Evolutionary conservation across 1,140 invertebrate species (phyloP).

Genomic region (Brachionus rubens): DNA sequence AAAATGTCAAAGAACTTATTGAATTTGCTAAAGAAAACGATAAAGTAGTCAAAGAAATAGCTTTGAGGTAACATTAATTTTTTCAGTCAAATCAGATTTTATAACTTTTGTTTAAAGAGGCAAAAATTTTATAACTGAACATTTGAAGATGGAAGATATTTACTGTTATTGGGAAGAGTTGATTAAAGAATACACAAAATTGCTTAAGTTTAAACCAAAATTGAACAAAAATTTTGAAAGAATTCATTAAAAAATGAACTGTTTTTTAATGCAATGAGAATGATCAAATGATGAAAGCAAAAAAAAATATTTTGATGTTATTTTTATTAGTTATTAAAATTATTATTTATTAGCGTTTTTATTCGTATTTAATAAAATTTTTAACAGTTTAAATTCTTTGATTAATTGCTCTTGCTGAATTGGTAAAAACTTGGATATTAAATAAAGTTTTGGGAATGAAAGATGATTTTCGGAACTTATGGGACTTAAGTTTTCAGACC

Average conservation of each 20-base stretch:
- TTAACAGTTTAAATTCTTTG: no score
- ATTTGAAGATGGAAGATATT: slow-evolving; percentile 78
- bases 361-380: no score
- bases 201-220: slow-evolving; percentile 66
- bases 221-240: slow-evolving; percentile 46
- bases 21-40: slow-evolving; percentile 76
- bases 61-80: slow-evolving; percentile 62
- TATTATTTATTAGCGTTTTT: no score
- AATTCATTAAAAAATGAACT: not conserved
- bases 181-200: slow-evolving; percentile 72
- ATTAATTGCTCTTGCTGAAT: no score
- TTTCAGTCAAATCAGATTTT: not conserved
- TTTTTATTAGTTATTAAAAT: no score
- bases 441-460: no score
- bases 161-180: slow-evolving; percentile 82
- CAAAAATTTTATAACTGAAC: slow-evolving; percentile 75
- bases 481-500: no score
- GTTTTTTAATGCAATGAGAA: no score
- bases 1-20: slow-evolving; percentile 66
- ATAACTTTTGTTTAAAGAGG: slow-evolving; percentile 61
- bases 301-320: no score
- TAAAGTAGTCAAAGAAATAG: slow-evolving; percentile 72
- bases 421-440: no score
- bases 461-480: no score
- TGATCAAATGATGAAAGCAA: no score